Evolutionary conservation across 2,797 vertebrate species (phyloP).

Genomic region (Falco naumanni): DNA sequence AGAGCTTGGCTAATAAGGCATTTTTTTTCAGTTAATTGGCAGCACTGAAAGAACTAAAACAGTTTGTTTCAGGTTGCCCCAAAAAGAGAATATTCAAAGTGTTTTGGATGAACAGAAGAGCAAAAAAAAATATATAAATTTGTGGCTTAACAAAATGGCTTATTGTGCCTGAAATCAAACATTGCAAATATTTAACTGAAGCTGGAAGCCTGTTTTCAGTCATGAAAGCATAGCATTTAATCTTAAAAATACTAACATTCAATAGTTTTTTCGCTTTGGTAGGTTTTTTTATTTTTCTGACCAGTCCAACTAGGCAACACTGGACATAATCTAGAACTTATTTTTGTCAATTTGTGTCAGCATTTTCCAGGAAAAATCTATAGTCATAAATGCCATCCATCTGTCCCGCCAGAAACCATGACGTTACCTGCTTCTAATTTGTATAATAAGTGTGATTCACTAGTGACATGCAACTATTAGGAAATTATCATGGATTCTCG

Average conservation of each 20-base stretch:
- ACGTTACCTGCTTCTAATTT: slow-evolving; percentile 54
- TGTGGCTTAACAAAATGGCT: not conserved
- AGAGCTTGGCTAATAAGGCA: not conserved
- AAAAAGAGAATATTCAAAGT: not conserved
- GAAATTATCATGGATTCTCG: not conserved
- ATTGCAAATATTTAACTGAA: not conserved
- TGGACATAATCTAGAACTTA: not conserved
- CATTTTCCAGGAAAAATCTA: not conserved
- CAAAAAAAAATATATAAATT: not conserved
- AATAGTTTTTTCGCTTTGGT: not conserved
- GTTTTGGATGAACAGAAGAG: not conserved
- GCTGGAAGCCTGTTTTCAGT: not conserved
- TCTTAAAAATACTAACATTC: not conserved
- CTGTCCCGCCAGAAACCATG: not conserved
- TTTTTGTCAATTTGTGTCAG: not conserved
- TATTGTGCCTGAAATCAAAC: slow-evolving; percentile 8
- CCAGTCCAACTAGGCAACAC: not conserved
- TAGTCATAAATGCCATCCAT: not conserved
- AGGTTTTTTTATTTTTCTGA: not conserved
- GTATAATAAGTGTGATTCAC: slow-evolving; percentile 5
- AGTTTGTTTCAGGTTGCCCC: not conserved
- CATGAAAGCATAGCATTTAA: not conserved
- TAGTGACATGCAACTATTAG: not conserved
- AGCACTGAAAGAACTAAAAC: not conserved
- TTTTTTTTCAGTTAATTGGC: not conserved